Evolutionary conservation across 2,797 vertebrate species (phyloP), one percentile per base, ranked within the genome.

Genomic region (Phrynocephalus guinanensis): DNA sequence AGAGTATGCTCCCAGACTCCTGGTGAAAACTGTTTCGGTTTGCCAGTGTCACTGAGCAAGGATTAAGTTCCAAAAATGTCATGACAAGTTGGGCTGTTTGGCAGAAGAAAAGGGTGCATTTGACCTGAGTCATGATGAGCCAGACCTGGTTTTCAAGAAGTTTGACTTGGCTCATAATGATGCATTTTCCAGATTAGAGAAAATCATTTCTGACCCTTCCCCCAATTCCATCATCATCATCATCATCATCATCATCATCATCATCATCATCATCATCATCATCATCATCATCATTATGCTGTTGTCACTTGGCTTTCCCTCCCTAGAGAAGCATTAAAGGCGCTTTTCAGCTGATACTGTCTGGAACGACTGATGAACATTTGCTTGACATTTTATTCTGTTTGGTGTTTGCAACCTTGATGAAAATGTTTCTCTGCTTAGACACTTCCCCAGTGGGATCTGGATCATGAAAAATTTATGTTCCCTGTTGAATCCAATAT

Each of bases 401-500:
- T 87, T 92, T 87, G 94, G 77, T 92, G 93, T 95, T 95, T 95
- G 89, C 91, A 94, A 92, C 79, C 85, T 86, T 90, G 66, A 88
- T 90, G 77, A 91, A 95, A 94, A 93, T 91, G 84, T 93, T 95
- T 94, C 73, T n/a, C 91, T 66, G 91, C 84, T 91, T 77, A 92
- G 22, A 90, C 85, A 90, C 85, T 83, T 60, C 85, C 68, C 33
- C 89, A 77, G 70, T 93, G 87, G 63, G 86, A 94, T 88, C 26
- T 13, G 85, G 66, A 70, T 94, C 66, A 93, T 89, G 90, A 94
- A 95, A 95, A 94, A 96, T 82, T 77, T 87, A 87, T 92, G 87
- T 94, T 87, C 63, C 22, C 0, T 84, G 76, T 84, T 93, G 71
- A 71, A 89, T 83, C 86, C 83, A 93, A 88, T 87, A 87, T 94